Percentiles rank a stretch among this genome's conserved stretches.
Evolutionary conservation across 2,113 vertebrate species (phyloP).

Genomic region (Meleagris gallopavo): DNA sequence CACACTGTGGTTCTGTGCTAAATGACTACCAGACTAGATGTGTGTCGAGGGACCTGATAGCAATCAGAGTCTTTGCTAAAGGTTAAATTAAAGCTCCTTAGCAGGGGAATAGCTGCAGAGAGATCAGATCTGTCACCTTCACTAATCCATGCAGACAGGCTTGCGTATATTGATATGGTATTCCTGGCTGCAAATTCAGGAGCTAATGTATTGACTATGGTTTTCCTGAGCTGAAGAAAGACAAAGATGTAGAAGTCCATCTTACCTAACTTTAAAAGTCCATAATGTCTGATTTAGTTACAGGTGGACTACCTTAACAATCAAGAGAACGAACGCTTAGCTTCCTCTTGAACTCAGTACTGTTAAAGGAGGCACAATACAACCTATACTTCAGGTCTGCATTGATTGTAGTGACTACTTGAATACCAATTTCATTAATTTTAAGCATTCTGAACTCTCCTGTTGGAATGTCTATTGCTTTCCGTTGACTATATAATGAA

Average conservation of each 20-base stretch:
- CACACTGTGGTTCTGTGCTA: background rate
- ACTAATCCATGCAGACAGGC: background rate
- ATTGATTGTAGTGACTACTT: constrained; percentile 27
- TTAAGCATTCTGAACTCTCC: background rate
- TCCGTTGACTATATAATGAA: background rate
- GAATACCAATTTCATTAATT: constrained; percentile 50
- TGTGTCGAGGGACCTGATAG: background rate
- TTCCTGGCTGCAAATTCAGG: background rate
- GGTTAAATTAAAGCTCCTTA: constrained; percentile 1
- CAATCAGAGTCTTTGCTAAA: constrained; percentile 13
- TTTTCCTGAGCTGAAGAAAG: background rate
- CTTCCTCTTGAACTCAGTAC: background rate
- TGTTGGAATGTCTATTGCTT: background rate
- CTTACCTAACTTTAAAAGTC: background rate
- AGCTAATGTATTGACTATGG: background rate
- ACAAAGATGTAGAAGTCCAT: background rate
- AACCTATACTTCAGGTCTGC: background rate
- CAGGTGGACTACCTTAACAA: background rate
- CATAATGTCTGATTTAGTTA: background rate
- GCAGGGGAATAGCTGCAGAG: background rate
- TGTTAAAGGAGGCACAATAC: background rate
- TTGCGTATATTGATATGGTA: background rate
- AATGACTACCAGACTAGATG: background rate
- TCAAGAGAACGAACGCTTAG: constrained; percentile 7
- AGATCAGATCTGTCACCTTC: constrained; percentile 1